A percentile compares a stretch with the other conserved stretches of the same genome.
These are phyloP conservation scores for Otocyon megalotis DNA, from an alignment of 2,113 vertebrate species.

Conservation along the genomic window DNA sequence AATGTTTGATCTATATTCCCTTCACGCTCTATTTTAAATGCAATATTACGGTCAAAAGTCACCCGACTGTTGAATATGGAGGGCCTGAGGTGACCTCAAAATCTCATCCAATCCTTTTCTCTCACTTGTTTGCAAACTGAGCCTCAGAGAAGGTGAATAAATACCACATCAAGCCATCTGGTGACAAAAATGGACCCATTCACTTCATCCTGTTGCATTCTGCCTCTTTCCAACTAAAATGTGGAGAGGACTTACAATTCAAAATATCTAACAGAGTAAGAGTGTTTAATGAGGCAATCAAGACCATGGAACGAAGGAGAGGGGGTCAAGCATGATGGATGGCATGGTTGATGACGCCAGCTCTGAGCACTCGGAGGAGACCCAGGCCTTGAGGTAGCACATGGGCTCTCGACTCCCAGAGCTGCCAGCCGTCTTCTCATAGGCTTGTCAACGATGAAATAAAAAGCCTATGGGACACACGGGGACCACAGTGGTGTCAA, in stretches of 20 bases:
- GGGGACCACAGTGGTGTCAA: background rate
- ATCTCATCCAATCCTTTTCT: background rate
- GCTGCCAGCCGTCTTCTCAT: background rate
- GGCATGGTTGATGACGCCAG: background rate
- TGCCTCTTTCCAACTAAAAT: conserved; percentile 5
- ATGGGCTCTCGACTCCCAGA: background rate
- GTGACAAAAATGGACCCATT: background rate
- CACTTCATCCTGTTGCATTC: background rate
- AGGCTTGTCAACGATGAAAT: background rate
- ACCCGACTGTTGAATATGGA: background rate
- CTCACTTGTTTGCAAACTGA: conserved; percentile 24
- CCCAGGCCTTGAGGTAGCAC: background rate
- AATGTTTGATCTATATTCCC: background rate
- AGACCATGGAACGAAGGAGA: background rate
- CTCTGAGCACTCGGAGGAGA: background rate
- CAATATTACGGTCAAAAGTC: background rate
- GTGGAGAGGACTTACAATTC: background rate
- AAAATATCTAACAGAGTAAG: background rate
- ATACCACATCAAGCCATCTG: background rate
- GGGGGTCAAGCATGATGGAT: background rate
- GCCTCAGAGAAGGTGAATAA: background rate
- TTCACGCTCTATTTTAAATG: conserved; percentile 2
- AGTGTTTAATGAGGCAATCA: background rate
- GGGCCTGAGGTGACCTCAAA: background rate
- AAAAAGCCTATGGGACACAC: background rate